phyloP scores from a whole-genome alignment of 2,888 invertebrate genomes.

The Apotomis turbidana region DNA sequence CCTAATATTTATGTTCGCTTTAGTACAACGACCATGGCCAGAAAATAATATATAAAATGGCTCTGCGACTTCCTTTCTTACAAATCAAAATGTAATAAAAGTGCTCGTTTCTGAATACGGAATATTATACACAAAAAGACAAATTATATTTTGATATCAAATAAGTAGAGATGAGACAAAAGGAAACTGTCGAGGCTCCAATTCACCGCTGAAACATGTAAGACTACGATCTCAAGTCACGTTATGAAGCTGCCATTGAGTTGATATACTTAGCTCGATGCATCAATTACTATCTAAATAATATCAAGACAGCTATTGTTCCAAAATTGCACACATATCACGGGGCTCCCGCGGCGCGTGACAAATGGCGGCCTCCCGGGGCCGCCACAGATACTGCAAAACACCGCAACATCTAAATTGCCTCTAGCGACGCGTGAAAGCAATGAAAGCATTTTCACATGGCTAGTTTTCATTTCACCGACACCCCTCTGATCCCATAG shows the following conservation, averaged over 20 bases:
- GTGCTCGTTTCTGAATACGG: no score
- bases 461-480: conserved; percentile 77
- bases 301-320: conserved; percentile 53
- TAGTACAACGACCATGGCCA: no score
- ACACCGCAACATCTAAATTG: conserved; percentile 78
- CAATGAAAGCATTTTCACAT: conserved; percentile 82
- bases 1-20: no score
- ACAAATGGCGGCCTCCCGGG: conserved; percentile 63
- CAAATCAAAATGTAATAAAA: no score
- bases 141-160: no score
- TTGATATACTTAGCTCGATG: neutral
- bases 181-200: no score
- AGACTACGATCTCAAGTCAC: no score
- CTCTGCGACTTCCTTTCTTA: no score
- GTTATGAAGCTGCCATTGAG: neutral
- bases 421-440: conserved; percentile 80
- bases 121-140: no score
- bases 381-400: conserved; percentile 59
- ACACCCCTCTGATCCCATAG: conserved; percentile 74
- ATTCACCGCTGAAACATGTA: no score
- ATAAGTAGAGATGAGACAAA: no score
- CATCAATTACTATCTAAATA: conserved; percentile 26
- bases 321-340: conserved; percentile 57
- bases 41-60: no score
- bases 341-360: conserved; percentile 62